Conservation (phyloP, 2,797 vertebrate species). For the Telmatherina bonti region DNA sequence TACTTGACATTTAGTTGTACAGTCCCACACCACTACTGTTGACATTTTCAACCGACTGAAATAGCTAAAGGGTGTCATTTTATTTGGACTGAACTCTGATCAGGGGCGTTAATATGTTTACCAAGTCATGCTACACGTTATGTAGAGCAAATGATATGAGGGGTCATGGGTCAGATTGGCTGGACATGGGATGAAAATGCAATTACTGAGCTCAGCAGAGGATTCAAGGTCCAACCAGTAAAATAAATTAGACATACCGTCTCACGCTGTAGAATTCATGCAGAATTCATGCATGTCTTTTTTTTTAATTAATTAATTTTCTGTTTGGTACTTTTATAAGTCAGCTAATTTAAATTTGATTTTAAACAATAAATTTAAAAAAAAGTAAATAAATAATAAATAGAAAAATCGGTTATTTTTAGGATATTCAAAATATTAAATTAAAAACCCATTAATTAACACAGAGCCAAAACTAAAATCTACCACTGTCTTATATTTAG, state of each 20-base stretch:
- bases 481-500: background rate
- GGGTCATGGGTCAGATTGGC: conserved; percentile 43
- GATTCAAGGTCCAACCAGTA: conserved; percentile 52
- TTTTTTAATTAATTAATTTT: too few species aligned
- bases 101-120: background rate
- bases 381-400: too few species aligned
- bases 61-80: conserved; percentile 49
- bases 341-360: too few species aligned
- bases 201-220: conserved; percentile 53
- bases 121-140: conserved; percentile 37
- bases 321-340: too few species aligned
- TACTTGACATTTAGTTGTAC: conserved; percentile 83
- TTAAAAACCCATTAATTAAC: too few species aligned
- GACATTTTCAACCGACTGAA: conserved; percentile 80
- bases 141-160: conserved; percentile 42
- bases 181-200: conserved; percentile 31
- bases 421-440: background rate
- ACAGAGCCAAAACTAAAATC: background rate
- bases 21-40: conserved; percentile 64
- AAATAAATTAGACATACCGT: conserved; percentile 61
- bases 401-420: background rate
- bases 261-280: conserved; percentile 27
- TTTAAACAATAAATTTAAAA: too few species aligned
- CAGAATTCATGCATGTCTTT: conserved; percentile 1
- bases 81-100: background rate